Base-by-base conservation (phyloP, 2,113 vertebrate species). In the Alexandromys fortis region DNA sequence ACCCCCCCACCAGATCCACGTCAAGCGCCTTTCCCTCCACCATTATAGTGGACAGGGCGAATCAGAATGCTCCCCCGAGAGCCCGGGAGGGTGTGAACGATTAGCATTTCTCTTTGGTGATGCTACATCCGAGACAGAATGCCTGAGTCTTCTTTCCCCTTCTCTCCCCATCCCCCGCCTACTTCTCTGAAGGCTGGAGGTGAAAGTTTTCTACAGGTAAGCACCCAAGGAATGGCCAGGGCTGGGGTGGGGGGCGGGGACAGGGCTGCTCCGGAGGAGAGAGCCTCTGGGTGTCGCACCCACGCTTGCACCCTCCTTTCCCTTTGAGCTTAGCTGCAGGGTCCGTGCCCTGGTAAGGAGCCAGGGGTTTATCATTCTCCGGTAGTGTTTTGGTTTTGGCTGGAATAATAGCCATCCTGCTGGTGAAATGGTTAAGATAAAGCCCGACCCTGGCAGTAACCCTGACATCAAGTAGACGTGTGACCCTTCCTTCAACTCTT, bases 121-220 rank as follows among this genome's bases (percentile, higher is more conserved):
- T 5, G 0, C 89, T 82, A 38, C 58, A 38, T 96, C 91, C 47
- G 58, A 79, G 92, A 85, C 65, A 12, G 90, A 90, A 67, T 96
- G 61, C 96, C 97, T 98, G 97, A 96, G 97, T 96, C 78, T 95
- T 97, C 86, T 97, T 81, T 97, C 96, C 97, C 97, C 94, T 96
- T 96, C 92, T 68, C 33, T 86, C 89, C 86, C 82, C 26, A 5
- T 33, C 90, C 93, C 63, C 89, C 58, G 92, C 97, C 61, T 94
- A 91, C 95, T 95, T 94, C 92, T 92, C 95, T 94, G 93, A 97
- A 97, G 94, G 94, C 92, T 97, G 97, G 94, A 97, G 82, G 86
- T 92, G 96, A 93, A 88, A 96, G 78, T 93, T 96, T 35, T 91
- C 79, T 85, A 10, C 93, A 97, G 96, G 97, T 97, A 97, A 97